A percentile compares a stretch with the other conserved stretches of the same genome.
Evolutionary conservation across 2,113 vertebrate species (phyloP).

Genomic region (Plotosus lineatus): DNA sequence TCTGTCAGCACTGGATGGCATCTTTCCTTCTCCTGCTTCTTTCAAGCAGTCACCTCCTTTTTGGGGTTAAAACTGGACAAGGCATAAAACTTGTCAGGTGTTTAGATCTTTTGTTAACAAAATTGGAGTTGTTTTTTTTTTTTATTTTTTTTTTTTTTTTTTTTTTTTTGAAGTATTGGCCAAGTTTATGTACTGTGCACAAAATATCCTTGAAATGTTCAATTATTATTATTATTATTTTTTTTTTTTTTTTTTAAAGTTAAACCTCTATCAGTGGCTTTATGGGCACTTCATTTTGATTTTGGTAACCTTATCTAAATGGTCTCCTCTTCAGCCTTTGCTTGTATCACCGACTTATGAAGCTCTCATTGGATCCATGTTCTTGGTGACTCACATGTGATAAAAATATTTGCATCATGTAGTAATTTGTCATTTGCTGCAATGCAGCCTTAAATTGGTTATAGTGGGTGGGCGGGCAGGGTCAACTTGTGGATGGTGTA

Average conservation of each 20-base stretch:
- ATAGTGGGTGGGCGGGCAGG: conserved; percentile 22
- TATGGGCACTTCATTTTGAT: conserved; percentile 52
- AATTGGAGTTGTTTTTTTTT: conserved; percentile 62
- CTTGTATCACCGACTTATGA: conserved; percentile 66
- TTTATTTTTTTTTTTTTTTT: conserved; percentile 64
- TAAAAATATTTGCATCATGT: conserved; percentile 64
- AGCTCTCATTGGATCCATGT: conserved; percentile 55
- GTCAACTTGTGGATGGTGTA: conserved; percentile 51
- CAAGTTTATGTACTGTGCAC: conserved; percentile 42
- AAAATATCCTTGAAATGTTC: conserved; percentile 1
- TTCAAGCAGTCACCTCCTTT: not conserved
- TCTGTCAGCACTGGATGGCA: conserved; percentile 68
- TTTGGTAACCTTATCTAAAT: conserved; percentile 53
- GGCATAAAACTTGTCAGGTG: conserved; percentile 18
- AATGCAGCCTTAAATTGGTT: conserved; percentile 72
- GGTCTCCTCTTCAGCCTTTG: conserved; percentile 69
- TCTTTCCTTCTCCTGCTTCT: not conserved
- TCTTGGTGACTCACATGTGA: conserved; percentile 50
- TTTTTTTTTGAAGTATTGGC: conserved; percentile 66
- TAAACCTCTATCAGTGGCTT: conserved; percentile 64
- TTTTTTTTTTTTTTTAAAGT: not conserved
- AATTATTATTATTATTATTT: conserved; percentile 26
- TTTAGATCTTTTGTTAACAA: conserved; percentile 15
- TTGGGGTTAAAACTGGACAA: not conserved
- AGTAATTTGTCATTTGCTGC: conserved; percentile 73